Conservation (phyloP, 1,140 invertebrate species). For the Acromyrmex heyeri region DNA sequence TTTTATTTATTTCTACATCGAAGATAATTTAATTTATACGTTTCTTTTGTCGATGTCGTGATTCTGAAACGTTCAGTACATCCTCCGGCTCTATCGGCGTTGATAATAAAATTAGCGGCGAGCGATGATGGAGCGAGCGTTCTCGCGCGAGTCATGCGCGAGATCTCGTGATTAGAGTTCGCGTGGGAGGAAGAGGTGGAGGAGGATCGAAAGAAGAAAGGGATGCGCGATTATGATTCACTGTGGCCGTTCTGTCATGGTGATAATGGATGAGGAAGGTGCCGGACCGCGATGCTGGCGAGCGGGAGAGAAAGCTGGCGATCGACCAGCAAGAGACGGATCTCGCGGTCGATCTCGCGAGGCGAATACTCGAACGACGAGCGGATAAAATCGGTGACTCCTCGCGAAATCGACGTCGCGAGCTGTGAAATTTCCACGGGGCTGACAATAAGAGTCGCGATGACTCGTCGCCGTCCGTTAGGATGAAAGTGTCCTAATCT, state of each 20-base stretch:
- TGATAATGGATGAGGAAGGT: slow-evolving; percentile 35
- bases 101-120: slow-evolving; percentile 55
- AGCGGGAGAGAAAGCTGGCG: slow-evolving; percentile 50
- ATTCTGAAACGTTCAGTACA: not conserved
- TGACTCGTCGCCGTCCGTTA: not conserved
- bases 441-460: not conserved
- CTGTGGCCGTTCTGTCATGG: not conserved
- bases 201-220: not conserved
- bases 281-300: not conserved
- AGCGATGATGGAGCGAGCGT: slow-evolving; percentile 25
- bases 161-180: slow-evolving; percentile 42
- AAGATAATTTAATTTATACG: not conserved
- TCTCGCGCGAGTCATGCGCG: slow-evolving; percentile 49
- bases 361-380: not conserved
- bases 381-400: not conserved
- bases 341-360: slow-evolving; percentile 19
- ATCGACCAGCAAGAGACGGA: slow-evolving; percentile 33
- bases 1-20: not conserved
- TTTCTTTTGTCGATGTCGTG: not conserved
- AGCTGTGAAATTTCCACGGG: not conserved
- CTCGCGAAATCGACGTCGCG: not conserved
- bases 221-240: slow-evolving; percentile 42
- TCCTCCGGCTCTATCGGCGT: slow-evolving; percentile 7
- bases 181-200: not conserved
- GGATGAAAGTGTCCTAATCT: too few species aligned